Evolutionary conservation across 2,888 invertebrate genomes (phyloP).

Genomic region (Leptinotarsa haldemani): DNA sequence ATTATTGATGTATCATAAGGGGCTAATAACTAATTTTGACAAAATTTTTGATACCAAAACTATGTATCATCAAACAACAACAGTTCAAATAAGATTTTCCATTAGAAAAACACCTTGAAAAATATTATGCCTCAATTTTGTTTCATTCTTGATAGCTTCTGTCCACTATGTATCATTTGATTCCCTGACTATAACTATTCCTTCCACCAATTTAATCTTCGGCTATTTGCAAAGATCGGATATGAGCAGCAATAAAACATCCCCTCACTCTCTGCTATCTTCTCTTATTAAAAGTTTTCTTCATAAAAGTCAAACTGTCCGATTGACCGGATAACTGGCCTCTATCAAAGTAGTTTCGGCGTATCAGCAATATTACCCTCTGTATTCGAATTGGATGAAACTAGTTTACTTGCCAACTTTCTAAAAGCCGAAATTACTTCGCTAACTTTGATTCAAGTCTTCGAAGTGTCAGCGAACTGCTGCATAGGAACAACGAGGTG

Average conservation of each 20-base stretch:
- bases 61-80: too few relatives aligned
- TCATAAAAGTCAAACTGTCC: slow-evolving; percentile 59
- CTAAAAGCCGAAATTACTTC: slow-evolving; percentile 30
- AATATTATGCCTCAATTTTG: too few relatives aligned
- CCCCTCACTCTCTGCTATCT: slow-evolving; percentile 38
- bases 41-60: too few relatives aligned
- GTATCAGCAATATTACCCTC: slow-evolving; percentile 31
- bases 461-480: slow-evolving; percentile 10
- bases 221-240: slow-evolving; percentile 39
- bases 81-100: too few relatives aligned
- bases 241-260: slow-evolving; percentile 45
- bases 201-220: slow-evolving; percentile 16
- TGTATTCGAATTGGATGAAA: slow-evolving; percentile 26
- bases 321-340: slow-evolving; percentile 57
- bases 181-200: slow-evolving; percentile 14
- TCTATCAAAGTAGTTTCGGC: slow-evolving; percentile 31
- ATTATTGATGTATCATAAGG: too few relatives aligned
- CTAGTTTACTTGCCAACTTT: slow-evolving; percentile 25
- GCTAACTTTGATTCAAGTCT: slow-evolving; percentile 3
- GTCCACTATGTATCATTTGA: background rate
- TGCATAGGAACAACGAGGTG: slow-evolving; percentile 13
- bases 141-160: background rate
- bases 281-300: slow-evolving; percentile 55
- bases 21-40: too few relatives aligned
- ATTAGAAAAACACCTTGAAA: background rate